Conservation (phyloP, 2,888 invertebrate genomes). For the Ligdia adustata region DNA sequence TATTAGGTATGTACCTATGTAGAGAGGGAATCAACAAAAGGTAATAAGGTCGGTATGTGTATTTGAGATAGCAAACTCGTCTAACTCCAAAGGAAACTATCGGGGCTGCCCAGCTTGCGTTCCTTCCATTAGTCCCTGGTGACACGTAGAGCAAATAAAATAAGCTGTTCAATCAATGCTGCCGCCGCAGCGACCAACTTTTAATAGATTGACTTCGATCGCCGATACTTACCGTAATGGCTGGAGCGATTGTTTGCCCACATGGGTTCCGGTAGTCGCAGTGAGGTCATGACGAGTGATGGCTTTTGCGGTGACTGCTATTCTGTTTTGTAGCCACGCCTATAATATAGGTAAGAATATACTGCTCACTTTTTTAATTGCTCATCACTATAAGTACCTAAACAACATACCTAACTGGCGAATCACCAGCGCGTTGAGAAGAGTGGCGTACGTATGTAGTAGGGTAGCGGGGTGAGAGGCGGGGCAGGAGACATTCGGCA, state of each 20-base stretch:
- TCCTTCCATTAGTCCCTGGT: slow-evolving; percentile 46
- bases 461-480: too few relatives aligned
- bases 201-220: slow-evolving; percentile 72
- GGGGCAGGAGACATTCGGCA: too few relatives aligned
- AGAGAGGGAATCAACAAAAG: too few relatives aligned
- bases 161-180: slow-evolving; percentile 69
- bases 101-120: slow-evolving; percentile 24
- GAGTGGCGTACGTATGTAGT: too few relatives aligned
- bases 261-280: slow-evolving; percentile 5
- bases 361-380: too few relatives aligned
- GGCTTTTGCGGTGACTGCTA: neutral
- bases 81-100: slow-evolving; percentile 17
- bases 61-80: too few relatives aligned
- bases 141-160: slow-evolving; percentile 61
- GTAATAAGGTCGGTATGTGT: too few relatives aligned
- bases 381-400: too few relatives aligned
- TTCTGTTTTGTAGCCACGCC: neutral
- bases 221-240: slow-evolving; percentile 67
- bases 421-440: too few relatives aligned
- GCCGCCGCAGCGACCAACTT: slow-evolving; percentile 59
- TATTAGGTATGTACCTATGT: too few relatives aligned
- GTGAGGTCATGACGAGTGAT: slow-evolving; percentile 1
- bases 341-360: too few relatives aligned
- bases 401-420: too few relatives aligned
- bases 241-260: slow-evolving; percentile 51